A percentile compares a stretch with the other conserved stretches of the same genome.
Conservation (phyloP, 2,113 vertebrate genomes). For the Leiothrix lutea region DNA sequence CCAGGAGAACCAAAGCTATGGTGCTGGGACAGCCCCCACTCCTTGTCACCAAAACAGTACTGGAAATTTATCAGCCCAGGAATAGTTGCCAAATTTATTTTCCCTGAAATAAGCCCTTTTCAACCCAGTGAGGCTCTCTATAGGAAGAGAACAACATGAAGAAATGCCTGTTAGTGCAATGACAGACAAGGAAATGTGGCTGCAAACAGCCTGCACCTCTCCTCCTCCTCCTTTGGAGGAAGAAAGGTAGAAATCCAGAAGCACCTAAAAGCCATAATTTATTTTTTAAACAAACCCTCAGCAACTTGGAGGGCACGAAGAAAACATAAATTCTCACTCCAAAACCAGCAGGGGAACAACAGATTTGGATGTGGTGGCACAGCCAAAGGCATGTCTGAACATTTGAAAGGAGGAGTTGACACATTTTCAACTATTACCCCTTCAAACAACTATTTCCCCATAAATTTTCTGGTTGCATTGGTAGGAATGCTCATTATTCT, state of each 20-base stretch:
- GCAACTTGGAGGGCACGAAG: neutral
- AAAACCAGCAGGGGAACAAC: neutral
- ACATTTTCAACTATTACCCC: neutral
- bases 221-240: neutral
- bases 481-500: conserved; percentile 16
- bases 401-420: conserved; percentile 21
- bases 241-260: neutral
- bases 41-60: neutral
- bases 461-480: neutral
- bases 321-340: neutral
- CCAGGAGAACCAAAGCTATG: neutral
- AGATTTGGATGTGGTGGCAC: neutral
- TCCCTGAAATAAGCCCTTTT: neutral
- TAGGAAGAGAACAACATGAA: accelerated
- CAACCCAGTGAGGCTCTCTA: neutral
- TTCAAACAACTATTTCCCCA: conserved; percentile 26
- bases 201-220: neutral
- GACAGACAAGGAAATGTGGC: neutral
- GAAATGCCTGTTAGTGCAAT: neutral
- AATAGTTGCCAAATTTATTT: neutral
- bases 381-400: neutral
- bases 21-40: neutral
- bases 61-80: neutral
- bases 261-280: neutral
- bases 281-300: neutral